phyloP scores from a whole-genome alignment of 2,888 invertebrate species.

The Amphipoea oculea region DNA sequence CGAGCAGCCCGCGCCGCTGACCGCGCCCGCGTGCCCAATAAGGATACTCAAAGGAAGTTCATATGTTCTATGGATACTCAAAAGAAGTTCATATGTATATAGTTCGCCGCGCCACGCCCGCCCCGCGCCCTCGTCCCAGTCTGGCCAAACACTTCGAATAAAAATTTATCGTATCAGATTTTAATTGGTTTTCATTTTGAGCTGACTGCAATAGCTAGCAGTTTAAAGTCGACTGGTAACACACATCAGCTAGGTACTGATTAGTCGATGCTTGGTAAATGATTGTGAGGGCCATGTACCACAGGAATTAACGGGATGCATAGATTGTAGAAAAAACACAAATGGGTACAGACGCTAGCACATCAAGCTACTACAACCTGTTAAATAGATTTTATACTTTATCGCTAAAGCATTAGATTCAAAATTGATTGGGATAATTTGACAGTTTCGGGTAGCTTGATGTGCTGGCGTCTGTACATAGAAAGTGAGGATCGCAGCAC shows the following conservation, averaged over 20 bases:
- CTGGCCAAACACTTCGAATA: background rate
- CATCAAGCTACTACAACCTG: no score
- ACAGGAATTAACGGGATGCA: background rate
- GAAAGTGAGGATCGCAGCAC: background rate
- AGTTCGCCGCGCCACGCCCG: no score
- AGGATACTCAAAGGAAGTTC: no score
- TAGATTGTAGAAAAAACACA: background rate
- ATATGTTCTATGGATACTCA: no score
- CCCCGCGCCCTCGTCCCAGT: no score
- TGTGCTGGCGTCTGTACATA: background rate
- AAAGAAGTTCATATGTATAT: no score
- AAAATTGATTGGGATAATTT: no score
- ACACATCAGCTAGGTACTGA: background rate
- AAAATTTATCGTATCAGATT: background rate
- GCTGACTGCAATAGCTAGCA: background rate
- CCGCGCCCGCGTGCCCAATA: no score
- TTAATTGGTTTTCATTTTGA: background rate
- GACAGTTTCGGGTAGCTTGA: no score
- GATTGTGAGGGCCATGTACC: background rate
- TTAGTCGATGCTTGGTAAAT: background rate
- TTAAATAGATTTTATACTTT: no score
- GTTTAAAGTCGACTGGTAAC: background rate
- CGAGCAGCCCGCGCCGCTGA: no score
- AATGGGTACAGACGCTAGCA: background rate
- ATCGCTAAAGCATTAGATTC: no score